A percentile compares a stretch with the other conserved stretches of the same genome.
Evolutionary conservation across 2,797 vertebrate species (phyloP).

Genomic region (Bradypodion pumilum): DNA sequence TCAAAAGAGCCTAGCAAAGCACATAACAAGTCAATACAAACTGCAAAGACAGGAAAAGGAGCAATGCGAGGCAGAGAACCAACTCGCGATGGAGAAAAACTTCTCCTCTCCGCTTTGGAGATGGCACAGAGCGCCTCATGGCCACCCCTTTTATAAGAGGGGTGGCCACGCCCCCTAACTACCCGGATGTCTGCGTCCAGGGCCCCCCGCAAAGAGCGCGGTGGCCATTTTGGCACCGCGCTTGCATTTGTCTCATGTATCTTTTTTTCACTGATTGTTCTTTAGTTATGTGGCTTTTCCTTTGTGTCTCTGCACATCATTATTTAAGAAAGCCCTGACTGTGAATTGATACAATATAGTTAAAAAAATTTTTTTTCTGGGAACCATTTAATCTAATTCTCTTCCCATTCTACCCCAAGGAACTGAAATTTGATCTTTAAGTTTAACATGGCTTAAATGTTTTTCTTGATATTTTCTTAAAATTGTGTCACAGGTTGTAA

Average conservation of each 20-base stretch:
- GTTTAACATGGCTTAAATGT: conserved; percentile 15
- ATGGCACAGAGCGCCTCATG: too few species aligned
- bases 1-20: too few species aligned
- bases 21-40: too few species aligned
- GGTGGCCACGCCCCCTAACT: too few species aligned
- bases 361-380: neutral
- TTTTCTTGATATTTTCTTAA: conserved; percentile 14
- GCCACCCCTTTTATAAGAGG: too few species aligned
- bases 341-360: neutral
- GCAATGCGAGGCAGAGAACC: too few species aligned
- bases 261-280: neutral
- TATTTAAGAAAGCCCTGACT: neutral
- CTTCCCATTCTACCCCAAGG: neutral
- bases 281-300: neutral
- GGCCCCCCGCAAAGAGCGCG: too few species aligned
- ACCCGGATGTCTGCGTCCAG: too few species aligned
- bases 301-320: neutral
- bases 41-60: too few species aligned
- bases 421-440: conserved; percentile 15
- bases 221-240: too few species aligned
- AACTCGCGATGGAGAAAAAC: too few species aligned
- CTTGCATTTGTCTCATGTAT: neutral
- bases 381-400: conserved; percentile 7
- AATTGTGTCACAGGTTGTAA: conserved; percentile 20
- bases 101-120: too few species aligned